Percentiles rank a stretch among this genome's conserved stretches.
Conservation (phyloP, 1,140 invertebrate species). For the Scaptodrosophila lebanonensis region DNA sequence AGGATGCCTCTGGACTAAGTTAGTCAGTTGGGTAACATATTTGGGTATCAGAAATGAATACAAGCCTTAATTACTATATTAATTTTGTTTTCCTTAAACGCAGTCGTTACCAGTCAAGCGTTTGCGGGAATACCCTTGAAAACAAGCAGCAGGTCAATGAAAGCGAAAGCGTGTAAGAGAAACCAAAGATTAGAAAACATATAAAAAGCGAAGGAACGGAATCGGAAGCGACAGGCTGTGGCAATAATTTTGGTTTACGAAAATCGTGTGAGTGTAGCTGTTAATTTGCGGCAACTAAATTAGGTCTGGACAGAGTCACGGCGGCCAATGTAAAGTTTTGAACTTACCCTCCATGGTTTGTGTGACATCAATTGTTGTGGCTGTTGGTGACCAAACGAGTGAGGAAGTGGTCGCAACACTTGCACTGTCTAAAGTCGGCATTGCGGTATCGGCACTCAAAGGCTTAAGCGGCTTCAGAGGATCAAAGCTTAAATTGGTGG, state of each 20-base stretch:
- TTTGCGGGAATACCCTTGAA: too few species aligned
- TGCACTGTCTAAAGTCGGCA: constrained; percentile 15
- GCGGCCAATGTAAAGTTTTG: neutral
- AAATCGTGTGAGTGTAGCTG: constrained; percentile 60
- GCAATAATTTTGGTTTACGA: constrained; percentile 53
- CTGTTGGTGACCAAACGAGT: constrained; percentile 70
- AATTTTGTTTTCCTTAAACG: too few species aligned
- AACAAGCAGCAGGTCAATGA: constrained; percentile 28
- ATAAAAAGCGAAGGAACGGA: neutral
- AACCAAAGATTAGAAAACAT: constrained; percentile 19
- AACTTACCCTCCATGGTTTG: constrained; percentile 31
- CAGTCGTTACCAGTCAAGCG: too few species aligned
- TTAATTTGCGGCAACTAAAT: constrained; percentile 63
- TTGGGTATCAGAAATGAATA: too few species aligned
- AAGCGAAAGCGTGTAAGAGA: constrained; percentile 27
- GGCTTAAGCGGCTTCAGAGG: constrained; percentile 87
- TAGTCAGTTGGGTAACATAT: too few species aligned
- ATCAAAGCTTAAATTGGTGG: constrained; percentile 85
- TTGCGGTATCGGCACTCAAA: neutral
- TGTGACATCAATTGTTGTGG: neutral
- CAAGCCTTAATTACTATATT: too few species aligned
- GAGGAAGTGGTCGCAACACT: constrained; percentile 3
- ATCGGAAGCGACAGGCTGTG: constrained; percentile 46
- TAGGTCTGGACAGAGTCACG: constrained; percentile 5
- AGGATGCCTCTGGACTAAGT: too few species aligned